phyloP scores from a whole-genome alignment of 2,888 invertebrate species.

The Hirudinaria manillensis region DNA sequence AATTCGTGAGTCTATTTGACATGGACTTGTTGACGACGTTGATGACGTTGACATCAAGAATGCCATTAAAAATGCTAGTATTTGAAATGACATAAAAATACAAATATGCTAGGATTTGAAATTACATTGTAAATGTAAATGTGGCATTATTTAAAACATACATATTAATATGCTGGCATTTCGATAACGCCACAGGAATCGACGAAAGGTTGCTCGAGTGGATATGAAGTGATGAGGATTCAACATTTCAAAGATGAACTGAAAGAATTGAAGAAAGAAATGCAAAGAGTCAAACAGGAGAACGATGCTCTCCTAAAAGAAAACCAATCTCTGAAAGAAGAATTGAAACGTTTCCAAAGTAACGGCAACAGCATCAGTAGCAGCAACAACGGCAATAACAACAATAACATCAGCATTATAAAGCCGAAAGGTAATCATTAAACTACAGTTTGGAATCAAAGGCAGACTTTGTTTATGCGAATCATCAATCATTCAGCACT shows the following conservation, averaged over 20 bases:
- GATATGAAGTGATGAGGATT: not conserved
- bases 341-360: not conserved
- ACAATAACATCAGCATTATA: not conserved
- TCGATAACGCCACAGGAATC: not conserved
- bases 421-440: not conserved
- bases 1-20: no score
- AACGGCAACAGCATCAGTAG: not conserved
- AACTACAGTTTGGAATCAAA: no score
- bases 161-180: no score
- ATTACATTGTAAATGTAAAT: no score
- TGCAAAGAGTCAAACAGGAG: not conserved
- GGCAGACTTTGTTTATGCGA: no score
- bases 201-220: not conserved
- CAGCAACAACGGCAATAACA: not conserved
- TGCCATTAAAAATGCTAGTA: no score
- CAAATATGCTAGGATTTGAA: no score
- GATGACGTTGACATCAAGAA: no score
- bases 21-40: no score
- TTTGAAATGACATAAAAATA: no score
- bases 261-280: not conserved
- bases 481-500: no score
- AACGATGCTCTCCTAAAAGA: not conserved
- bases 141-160: no score
- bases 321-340: not conserved
- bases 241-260: constrained; percentile 10